Evolutionary conservation across 1,140 invertebrate species (phyloP), one percentile per base, ranked within the genome.

Genomic region (Temnothorax nylanderi): DNA sequence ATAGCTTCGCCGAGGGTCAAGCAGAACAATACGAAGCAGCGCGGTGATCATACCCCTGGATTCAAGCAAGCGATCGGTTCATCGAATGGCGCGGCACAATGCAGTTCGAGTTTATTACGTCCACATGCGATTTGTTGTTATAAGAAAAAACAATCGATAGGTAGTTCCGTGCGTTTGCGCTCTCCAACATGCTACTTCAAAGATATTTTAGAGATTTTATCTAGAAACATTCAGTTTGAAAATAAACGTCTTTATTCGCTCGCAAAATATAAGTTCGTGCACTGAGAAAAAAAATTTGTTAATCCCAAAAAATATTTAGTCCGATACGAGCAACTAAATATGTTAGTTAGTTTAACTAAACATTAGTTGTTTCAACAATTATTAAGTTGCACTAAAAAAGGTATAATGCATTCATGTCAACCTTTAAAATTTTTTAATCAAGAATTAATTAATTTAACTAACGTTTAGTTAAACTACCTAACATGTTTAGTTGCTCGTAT

Each of bases 61-160:
- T 56, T 41, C 49, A 41, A 72, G 49, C 65, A 26, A 41, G 47
- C 47, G 21, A 56, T 26, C 26, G 47, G 34, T 21, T 72, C 21
- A 26, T 72, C 64, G 34, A 72, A 82, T 56, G 47, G 41, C 65
- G 37, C 54, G 21, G n/a, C 44, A 82, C n/a, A 72, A 72, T 82
- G 8, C 65, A 44, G 13, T 26, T 82, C 18, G 34, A 82, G 65
- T 82, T 72, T 82, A 82, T 82, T 72, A 82, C 65, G 8, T 49
- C 47, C 65, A 54, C 78, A n/a, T 69, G 47, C 34, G n/a, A 82
- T 82, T 82, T 72, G 49, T 81, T 71, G 54, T 34, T 78, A 69
- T 82, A 58, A 56, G 47, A 69, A 58, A n/a, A 72, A 72, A 82
- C 8, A 44, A 34, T 72, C 65, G 49, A 34, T 56, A 37, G 58